Conservation (phyloP, 2,113 vertebrate species). For the Anthoscopus minutus region DNA sequence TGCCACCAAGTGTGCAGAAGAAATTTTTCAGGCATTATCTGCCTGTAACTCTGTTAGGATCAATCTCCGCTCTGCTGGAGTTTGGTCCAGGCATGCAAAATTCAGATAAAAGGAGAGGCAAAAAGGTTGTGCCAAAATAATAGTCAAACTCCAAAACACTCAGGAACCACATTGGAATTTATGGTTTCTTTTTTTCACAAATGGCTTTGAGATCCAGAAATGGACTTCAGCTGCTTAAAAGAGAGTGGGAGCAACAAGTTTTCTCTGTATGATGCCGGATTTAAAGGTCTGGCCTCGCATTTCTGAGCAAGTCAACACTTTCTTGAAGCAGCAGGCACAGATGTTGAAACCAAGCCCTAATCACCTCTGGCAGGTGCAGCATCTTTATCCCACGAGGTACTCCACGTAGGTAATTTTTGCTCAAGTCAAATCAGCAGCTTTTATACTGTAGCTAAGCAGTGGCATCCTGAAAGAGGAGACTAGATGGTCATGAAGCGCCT, state of each 20-base stretch:
- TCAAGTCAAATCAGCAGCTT: neutral
- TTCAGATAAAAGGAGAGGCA: neutral
- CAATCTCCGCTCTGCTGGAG: neutral
- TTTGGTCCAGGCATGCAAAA: neutral
- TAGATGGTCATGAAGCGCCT: fast-evolving
- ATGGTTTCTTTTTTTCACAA: neutral
- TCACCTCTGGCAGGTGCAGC: neutral
- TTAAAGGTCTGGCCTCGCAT: neutral
- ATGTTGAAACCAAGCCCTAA: neutral
- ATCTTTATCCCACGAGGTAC: neutral
- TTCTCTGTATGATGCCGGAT: neutral
- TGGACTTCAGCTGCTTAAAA: neutral
- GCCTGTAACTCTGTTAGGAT: neutral
- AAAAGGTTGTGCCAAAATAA: neutral
- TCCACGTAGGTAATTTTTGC: neutral
- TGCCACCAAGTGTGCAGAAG: neutral
- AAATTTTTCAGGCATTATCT: neutral
- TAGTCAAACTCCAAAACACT: neutral
- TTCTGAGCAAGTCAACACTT: neutral
- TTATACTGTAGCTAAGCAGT: neutral
- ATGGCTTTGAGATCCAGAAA: neutral
- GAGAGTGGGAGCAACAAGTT: neutral
- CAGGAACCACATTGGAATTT: neutral
- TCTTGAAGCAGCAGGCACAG: fast-evolving
- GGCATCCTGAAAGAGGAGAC: neutral